Evolutionary conservation across 2,113 vertebrate genomes (phyloP).

Genomic region (Sander vitreus): DNA sequence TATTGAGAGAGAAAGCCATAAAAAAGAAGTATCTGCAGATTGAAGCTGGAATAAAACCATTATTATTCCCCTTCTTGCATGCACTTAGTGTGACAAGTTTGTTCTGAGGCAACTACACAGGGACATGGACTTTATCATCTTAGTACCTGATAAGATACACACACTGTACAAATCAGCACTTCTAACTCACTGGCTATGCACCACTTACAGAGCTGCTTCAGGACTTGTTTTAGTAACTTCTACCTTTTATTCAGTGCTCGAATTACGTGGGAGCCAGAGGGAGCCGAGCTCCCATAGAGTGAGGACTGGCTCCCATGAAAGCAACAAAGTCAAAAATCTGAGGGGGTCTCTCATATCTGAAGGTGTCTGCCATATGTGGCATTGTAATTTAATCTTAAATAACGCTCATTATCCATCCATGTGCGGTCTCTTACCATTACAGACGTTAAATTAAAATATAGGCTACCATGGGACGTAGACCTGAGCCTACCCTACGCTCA

Average conservation of each 20-base stretch:
- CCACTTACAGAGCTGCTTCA: constrained; percentile 1
- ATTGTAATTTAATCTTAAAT: no score
- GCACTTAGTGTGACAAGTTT: constrained; percentile 10
- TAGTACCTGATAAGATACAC: constrained; percentile 3
- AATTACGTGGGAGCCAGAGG: no score
- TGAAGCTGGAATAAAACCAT: neutral
- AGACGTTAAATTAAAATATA: no score
- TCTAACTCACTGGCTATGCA: constrained; percentile 3
- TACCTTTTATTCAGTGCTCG: neutral
- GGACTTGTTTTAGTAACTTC: neutral
- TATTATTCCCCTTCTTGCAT: neutral
- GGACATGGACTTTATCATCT: neutral
- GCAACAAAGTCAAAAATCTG: no score
- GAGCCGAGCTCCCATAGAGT: no score
- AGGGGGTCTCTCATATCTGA: no score
- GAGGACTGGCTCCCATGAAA: no score
- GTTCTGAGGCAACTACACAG: neutral
- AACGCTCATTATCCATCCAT: no score
- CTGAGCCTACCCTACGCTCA: no score
- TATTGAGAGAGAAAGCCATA: constrained; percentile 3
- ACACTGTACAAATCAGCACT: constrained; percentile 13
- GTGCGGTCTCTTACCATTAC: no score
- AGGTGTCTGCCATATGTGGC: no score
- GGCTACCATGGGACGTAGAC: no score
- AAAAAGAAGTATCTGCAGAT: constrained; percentile 10